Evolutionary conservation across 1,140 invertebrate species (phyloP).

Genomic region (Ctenoplectra terminalis): DNA sequence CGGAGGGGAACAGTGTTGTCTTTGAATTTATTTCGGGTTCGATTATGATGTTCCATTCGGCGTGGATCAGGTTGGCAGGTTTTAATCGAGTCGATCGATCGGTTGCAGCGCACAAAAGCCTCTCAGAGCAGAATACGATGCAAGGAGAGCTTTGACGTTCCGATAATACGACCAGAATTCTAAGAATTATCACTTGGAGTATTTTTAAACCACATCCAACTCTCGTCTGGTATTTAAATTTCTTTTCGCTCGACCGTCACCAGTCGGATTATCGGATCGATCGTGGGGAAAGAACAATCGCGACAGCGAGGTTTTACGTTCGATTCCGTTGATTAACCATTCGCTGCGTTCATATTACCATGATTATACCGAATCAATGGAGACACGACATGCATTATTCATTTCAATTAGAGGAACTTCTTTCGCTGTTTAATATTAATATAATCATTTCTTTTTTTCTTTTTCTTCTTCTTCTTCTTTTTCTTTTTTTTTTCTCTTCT

Average conservation of each 20-base stretch:
- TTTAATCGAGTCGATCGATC: constrained; percentile 64
- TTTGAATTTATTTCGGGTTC: constrained; percentile 42
- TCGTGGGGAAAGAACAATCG: not conserved
- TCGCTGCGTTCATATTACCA: constrained; percentile 1
- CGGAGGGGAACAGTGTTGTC: not conserved
- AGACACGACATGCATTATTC: constrained; percentile 43
- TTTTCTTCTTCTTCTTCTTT: too few relatives aligned
- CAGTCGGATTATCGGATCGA: not conserved
- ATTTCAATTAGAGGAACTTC: constrained; percentile 41
- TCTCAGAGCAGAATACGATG: not conserved
- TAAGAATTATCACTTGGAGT: constrained; percentile 8
- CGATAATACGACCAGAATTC: constrained; percentile 8
- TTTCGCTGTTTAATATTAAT: constrained; percentile 44
- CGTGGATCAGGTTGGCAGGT: constrained; percentile 41
- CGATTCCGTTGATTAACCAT: constrained; percentile 21
- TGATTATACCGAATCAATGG: constrained; percentile 35
- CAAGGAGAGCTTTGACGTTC: constrained; percentile 2
- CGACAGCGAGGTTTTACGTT: constrained; percentile 17
- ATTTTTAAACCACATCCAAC: not conserved
- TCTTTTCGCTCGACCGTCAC: not conserved
- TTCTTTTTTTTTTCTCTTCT: too few relatives aligned
- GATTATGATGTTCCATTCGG: constrained; percentile 40
- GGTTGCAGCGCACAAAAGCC: constrained; percentile 42
- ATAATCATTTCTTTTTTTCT: not conserved
- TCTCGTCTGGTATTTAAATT: not conserved